Evolutionary conservation across 2,888 invertebrate species (phyloP).

Genomic region (Leucoptera coffeella): DNA sequence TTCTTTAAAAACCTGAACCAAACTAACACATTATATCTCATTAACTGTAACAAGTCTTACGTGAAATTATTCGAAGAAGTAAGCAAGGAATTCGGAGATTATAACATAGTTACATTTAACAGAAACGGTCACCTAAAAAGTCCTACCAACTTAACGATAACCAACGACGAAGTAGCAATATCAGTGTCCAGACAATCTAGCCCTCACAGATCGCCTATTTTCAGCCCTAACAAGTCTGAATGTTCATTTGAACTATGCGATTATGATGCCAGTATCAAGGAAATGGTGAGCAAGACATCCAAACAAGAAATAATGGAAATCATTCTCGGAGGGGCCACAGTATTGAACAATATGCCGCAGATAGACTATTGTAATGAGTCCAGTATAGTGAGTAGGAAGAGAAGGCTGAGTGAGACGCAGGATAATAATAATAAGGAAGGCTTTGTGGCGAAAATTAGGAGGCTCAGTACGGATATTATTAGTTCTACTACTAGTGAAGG

Average conservation of each 20-base stretch:
- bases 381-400: slow-evolving; percentile 25
- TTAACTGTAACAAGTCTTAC: slow-evolving; percentile 34
- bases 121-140: slow-evolving; percentile 29
- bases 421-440: no score
- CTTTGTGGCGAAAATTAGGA: no score
- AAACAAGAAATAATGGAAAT: slow-evolving; percentile 45
- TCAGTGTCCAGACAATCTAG: no score
- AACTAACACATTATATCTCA: no score
- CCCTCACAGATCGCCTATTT: slow-evolving; percentile 12
- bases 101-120: slow-evolving; percentile 25
- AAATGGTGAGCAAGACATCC: slow-evolving; percentile 38
- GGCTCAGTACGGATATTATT: no score
- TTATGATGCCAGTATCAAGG: slow-evolving; percentile 35
- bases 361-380: slow-evolving; percentile 31
- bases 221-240: slow-evolving; percentile 37
- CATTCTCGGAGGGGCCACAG: slow-evolving; percentile 33
- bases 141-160: slow-evolving; percentile 21
- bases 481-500: slow-evolving; percentile 39
- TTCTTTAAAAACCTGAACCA: no score
- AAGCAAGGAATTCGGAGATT: slow-evolving; percentile 18
- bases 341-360: slow-evolving; percentile 22
- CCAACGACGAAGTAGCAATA: slow-evolving; percentile 19
- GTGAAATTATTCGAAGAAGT: slow-evolving; percentile 26
- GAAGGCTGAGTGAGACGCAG: slow-evolving; percentile 32
- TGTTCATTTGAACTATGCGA: slow-evolving; percentile 38